Evolutionary conservation across 2,113 vertebrate species (phyloP).

Genomic region (Amphiprion ocellaris): DNA sequence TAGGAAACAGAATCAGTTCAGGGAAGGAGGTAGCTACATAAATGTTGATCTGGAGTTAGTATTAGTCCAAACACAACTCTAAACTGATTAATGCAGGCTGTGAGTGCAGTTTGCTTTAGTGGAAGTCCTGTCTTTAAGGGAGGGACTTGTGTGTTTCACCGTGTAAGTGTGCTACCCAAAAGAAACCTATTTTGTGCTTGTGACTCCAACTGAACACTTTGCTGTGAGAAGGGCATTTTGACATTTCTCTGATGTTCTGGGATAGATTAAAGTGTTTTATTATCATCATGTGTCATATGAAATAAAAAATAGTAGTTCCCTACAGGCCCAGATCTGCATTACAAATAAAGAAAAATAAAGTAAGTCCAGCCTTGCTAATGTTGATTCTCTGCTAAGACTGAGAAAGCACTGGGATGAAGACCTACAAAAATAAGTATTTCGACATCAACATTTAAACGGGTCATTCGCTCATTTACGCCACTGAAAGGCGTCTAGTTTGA

Average conservation of each 20-base stretch:
- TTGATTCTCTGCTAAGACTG: conserved; percentile 43
- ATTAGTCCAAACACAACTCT: neutral
- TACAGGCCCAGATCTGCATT: conserved; percentile 28
- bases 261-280: neutral
- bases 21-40: conserved; percentile 55
- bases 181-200: conserved; percentile 27
- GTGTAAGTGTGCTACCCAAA: neutral
- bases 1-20: conserved; percentile 13
- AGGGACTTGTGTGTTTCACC: neutral
- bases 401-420: conserved; percentile 9
- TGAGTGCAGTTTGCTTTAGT: neutral
- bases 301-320: neutral
- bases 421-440: conserved; percentile 71
- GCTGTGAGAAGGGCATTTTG: neutral
- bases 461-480: conserved; percentile 15
- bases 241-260: conserved; percentile 9
- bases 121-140: conserved; percentile 3
- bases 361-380: conserved; percentile 3
- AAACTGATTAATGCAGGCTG: neutral
- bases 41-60: conserved; percentile 23
- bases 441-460: conserved; percentile 43
- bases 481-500: conserved; percentile 45
- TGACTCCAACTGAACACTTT: neutral
- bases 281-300: neutral
- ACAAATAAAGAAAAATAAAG: neutral